These are phyloP conservation scores for Penaeus vannamei DNA, from an alignment of 1,140 invertebrate species.

Conservation along the genomic window DNA sequence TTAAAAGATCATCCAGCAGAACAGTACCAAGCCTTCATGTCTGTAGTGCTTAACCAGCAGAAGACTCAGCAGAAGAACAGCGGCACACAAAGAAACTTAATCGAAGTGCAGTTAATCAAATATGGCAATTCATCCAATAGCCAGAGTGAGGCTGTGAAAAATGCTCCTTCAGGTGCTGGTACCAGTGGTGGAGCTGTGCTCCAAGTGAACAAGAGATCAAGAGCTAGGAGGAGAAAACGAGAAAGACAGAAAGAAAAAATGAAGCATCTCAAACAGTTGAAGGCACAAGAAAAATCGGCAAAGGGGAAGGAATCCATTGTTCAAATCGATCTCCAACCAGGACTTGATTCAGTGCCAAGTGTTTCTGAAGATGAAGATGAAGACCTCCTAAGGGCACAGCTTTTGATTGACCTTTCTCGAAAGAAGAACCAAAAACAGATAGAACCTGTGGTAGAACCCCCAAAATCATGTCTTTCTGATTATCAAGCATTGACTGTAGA, in stretches of 20 bases:
- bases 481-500: not conserved
- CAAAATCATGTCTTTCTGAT: not conserved
- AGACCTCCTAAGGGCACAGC: conserved; percentile 49
- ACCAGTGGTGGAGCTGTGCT: too few species aligned
- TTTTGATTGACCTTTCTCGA: conserved; percentile 49
- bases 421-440: conserved; percentile 41
- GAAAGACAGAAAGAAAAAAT: not conserved
- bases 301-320: not conserved
- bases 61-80: conserved; percentile 8
- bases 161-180: too few species aligned
- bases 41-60: conserved; percentile 44
- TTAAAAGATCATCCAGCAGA: conserved; percentile 46
- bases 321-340: not conserved
- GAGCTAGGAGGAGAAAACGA: conserved; percentile 28
- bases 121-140: not conserved
- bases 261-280: conserved; percentile 8
- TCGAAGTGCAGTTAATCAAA: conserved; percentile 35
- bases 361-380: conserved; percentile 52
- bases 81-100: conserved; percentile 23
- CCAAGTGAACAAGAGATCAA: conserved; percentile 4
- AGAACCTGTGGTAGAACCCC: not conserved
- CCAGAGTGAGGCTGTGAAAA: not conserved
- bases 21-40: conserved; percentile 58
- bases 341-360: not conserved
- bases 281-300: conserved; percentile 1